phyloP scores from a whole-genome alignment of 2,888 invertebrate species.

The Aradus depressus region DNA sequence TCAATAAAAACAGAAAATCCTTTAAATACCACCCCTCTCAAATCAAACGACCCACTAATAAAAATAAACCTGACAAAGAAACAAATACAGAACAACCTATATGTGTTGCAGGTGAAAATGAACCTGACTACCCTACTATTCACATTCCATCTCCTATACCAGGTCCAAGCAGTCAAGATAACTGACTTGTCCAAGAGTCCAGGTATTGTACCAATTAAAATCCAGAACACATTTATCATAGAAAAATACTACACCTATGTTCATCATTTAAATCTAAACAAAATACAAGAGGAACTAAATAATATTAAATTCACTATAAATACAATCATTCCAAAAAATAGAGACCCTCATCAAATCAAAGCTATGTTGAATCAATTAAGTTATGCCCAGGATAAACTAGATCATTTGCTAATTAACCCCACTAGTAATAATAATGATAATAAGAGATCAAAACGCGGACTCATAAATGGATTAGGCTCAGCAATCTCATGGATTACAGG shows the following conservation, averaged over 20 bases:
- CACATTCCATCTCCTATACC: slow-evolving; percentile 1
- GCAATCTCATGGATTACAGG: slow-evolving; percentile 16
- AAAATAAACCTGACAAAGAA: neutral
- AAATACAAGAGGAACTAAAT: neutral
- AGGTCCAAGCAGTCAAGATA: slow-evolving; percentile 3
- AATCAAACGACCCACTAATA: neutral
- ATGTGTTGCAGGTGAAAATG: too few relatives aligned
- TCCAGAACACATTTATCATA: slow-evolving; percentile 2
- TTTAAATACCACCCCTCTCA: neutral
- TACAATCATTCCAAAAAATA: neutral
- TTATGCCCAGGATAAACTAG: slow-evolving; percentile 4
- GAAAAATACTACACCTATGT: slow-evolving; percentile 6
- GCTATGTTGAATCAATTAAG: neutral
- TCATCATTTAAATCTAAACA: neutral
- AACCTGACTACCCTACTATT: too few relatives aligned
- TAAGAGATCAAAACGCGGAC: slow-evolving; percentile 7
- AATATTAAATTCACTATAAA: slow-evolving; percentile 6
- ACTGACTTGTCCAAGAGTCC: slow-evolving; percentile 3
- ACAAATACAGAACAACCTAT: too few relatives aligned
- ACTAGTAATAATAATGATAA: too few relatives aligned
- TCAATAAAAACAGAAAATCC: neutral
- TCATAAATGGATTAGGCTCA: too few relatives aligned
- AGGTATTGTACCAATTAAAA: slow-evolving; percentile 9
- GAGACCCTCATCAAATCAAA: neutral
- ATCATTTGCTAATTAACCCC: slow-evolving; percentile 2